These are phyloP conservation scores for Anabas testudineus DNA, from an alignment of 2,797 vertebrate species.

Conservation along the genomic window DNA sequence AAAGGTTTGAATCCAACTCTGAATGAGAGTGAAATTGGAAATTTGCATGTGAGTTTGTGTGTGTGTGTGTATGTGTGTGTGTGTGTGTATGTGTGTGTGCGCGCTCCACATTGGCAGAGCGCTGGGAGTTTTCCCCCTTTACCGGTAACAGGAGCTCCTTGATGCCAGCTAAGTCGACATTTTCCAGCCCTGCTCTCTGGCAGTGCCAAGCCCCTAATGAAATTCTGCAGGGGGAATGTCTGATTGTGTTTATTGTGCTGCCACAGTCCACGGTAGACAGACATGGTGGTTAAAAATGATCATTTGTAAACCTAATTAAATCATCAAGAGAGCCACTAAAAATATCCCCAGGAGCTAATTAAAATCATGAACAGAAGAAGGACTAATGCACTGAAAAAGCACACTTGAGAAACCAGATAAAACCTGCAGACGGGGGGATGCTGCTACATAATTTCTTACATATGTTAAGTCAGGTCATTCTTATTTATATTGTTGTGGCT, in stretches of 20 bases:
- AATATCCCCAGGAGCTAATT: conserved; percentile 62
- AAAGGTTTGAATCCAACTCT: conserved; percentile 32
- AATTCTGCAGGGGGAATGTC: conserved; percentile 55
- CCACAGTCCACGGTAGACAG: conserved; percentile 48
- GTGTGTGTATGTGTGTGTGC: conserved; percentile 29
- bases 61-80: conserved; percentile 24
- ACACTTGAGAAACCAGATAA: not conserved
- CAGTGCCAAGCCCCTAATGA: conserved; percentile 60
- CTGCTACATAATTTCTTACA: not conserved
- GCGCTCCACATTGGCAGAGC: conserved; percentile 51
- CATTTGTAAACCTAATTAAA: conserved; percentile 70
- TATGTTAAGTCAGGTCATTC: not conserved
- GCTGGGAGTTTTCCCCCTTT: conserved; percentile 60
- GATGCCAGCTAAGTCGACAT: conserved; percentile 70
- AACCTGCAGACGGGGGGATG: not conserved
- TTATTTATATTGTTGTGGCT: not conserved
- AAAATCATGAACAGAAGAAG: conserved; percentile 19
- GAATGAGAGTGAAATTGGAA: conserved; percentile 10
- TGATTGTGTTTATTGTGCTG: conserved; percentile 72
- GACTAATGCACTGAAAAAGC: not conserved
- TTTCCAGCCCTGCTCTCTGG: conserved; percentile 67
- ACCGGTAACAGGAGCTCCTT: conserved; percentile 73
- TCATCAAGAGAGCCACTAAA: conserved; percentile 55
- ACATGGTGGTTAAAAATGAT: conserved; percentile 45
- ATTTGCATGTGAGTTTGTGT: conserved; percentile 27